phyloP scores from a whole-genome alignment of 2,113 vertebrate species.

The Pardalotus punctatus region DNA sequence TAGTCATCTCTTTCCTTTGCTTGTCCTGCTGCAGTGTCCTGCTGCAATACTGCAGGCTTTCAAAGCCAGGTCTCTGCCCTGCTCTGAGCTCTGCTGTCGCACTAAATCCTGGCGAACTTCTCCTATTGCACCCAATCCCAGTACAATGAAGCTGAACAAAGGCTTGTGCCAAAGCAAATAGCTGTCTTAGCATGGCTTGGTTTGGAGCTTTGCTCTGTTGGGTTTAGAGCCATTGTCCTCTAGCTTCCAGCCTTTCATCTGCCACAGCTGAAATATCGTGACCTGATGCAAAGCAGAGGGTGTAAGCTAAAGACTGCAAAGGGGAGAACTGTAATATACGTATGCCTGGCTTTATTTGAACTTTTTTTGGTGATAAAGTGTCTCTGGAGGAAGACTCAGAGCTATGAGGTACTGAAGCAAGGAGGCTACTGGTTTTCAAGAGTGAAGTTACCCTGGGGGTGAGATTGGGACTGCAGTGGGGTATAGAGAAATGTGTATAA shows the following conservation, averaged over 20 bases:
- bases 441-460: neutral
- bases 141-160: neutral
- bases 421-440: neutral
- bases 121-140: fast-evolving
- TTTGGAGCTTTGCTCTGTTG: conserved; percentile 22
- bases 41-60: neutral
- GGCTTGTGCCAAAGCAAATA: neutral
- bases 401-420: neutral
- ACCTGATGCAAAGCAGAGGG: neutral
- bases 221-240: neutral
- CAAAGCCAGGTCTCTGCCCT: neutral
- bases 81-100: neutral
- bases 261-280: neutral
- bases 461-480: neutral
- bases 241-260: neutral
- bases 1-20: neutral
- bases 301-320: neutral
- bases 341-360: neutral
- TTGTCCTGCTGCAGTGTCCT: neutral
- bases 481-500: neutral
- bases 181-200: neutral
- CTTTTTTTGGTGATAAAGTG: neutral
- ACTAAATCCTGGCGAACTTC: neutral
- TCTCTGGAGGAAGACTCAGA: neutral
- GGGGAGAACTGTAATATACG: neutral